Evolutionary conservation across 2,797 vertebrate species (phyloP).

Genomic region (Aplochiton taeniatus): DNA sequence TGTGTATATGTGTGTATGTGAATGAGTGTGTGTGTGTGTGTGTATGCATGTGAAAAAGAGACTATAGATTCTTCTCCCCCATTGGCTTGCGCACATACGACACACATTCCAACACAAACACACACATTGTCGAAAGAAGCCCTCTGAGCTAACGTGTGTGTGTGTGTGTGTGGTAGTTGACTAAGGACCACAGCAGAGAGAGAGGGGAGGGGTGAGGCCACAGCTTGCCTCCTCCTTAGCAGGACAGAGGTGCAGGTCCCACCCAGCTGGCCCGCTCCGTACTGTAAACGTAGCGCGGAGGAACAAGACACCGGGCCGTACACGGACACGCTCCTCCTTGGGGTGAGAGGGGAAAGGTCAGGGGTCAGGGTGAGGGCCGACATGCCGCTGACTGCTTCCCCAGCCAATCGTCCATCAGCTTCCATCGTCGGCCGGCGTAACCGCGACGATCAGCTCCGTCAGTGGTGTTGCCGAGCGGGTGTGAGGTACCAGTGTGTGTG

Average conservation of each 20-base stretch:
- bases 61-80: not conserved
- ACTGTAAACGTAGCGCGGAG: slow-evolving; percentile 1
- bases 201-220: slow-evolving; percentile 19
- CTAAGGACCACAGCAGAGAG: no score
- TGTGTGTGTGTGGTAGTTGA: no score
- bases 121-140: not conserved
- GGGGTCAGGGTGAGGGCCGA: slow-evolving; percentile 23
- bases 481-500: slow-evolving; percentile 28
- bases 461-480: slow-evolving; percentile 43
- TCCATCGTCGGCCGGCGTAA: slow-evolving; percentile 11
- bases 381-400: slow-evolving; percentile 52
- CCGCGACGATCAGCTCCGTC: slow-evolving; percentile 47
- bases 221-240: slow-evolving; percentile 63
- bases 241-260: slow-evolving; percentile 33
- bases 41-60: not conserved
- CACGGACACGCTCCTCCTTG: slow-evolving; percentile 30
- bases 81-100: not conserved
- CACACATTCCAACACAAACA: slow-evolving; percentile 20
- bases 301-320: not conserved
- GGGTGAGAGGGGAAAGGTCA: slow-evolving; percentile 35
- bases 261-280: slow-evolving; percentile 38
- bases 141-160: slow-evolving; percentile 23
- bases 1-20: not conserved
- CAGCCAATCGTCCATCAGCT: slow-evolving; percentile 56
- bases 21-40: not conserved